These are phyloP conservation scores for Halcyon malimbica DNA, from an alignment of 2,113 vertebrate genomes.

Conservation along the genomic window DNA sequence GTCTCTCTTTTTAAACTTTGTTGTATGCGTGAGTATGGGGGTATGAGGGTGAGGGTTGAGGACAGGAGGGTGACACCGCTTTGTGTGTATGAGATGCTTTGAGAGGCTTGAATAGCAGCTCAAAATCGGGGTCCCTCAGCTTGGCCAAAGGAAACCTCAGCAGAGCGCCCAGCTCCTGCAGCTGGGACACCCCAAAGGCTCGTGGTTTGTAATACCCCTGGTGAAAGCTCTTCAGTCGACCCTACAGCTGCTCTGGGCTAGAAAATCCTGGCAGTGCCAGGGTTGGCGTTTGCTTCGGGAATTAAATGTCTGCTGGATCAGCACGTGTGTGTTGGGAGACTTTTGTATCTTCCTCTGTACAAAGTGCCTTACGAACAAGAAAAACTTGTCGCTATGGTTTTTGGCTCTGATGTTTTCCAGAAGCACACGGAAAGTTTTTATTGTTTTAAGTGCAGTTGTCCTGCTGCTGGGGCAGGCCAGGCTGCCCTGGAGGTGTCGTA, in stretches of 20 bases:
- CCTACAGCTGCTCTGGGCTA: background rate
- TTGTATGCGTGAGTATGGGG: rapidly evolving
- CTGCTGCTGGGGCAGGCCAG: background rate
- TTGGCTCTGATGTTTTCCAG: background rate
- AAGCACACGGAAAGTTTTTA: background rate
- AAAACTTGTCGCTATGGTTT: rapidly evolving
- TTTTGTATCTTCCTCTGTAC: background rate
- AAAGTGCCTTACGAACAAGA: background rate
- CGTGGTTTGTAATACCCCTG: rapidly evolving
- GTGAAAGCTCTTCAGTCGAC: background rate
- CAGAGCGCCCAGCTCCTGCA: background rate
- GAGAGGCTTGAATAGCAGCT: background rate
- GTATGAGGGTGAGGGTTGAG: rapidly evolving
- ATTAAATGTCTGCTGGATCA: background rate
- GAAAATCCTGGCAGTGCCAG: background rate
- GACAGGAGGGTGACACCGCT: background rate
- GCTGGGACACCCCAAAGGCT: background rate
- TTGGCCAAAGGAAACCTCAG: background rate
- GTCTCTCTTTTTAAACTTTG: rapidly evolving
- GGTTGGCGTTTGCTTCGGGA: background rate
- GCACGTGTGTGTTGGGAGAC: rapidly evolving
- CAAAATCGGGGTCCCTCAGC: background rate
- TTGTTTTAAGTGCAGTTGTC: background rate
- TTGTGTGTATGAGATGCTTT: background rate
- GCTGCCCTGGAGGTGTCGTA: rapidly evolving